phyloP scores from a whole-genome alignment of 2,797 vertebrate genomes.

The Leptodactylus fallax region DNA sequence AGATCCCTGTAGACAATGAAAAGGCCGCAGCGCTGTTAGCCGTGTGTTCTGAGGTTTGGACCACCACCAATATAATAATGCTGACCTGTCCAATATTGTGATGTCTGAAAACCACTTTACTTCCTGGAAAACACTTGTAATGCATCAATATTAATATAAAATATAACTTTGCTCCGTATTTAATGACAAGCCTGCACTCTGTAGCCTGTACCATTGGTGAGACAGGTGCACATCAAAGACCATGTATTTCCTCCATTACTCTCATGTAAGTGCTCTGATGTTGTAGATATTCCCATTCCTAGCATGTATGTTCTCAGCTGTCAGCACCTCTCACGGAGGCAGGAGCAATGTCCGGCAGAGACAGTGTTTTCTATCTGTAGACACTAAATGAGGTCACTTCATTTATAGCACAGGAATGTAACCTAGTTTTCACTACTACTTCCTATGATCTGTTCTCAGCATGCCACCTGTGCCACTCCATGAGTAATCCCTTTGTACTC shows the following conservation, averaged over 20 bases:
- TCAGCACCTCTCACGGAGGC: background rate
- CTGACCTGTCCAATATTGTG: too few relatives aligned
- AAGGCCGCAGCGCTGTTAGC: too few relatives aligned
- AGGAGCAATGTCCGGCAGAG: background rate
- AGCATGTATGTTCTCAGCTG: background rate
- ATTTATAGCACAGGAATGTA: slow-evolving; percentile 1
- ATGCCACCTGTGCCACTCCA: background rate
- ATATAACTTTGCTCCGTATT: background rate
- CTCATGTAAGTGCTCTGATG: background rate
- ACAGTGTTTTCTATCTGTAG: background rate
- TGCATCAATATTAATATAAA: background rate
- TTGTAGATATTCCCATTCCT: background rate
- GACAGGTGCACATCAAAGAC: background rate
- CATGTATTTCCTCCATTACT: background rate
- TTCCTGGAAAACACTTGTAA: too few relatives aligned
- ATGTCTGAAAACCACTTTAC: too few relatives aligned
- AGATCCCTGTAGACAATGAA: too few relatives aligned
- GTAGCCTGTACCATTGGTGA: background rate
- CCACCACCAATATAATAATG: too few relatives aligned
- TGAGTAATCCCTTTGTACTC: background rate
- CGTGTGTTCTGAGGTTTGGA: too few relatives aligned
- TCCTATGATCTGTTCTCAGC: background rate
- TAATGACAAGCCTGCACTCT: background rate
- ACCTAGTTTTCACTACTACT: slow-evolving; percentile 7
- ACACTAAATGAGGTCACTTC: slow-evolving; percentile 5